Evolutionary conservation across 2,888 invertebrate species (phyloP), one percentile per base, ranked within the genome.

Genomic region (Apantesis nais): DNA sequence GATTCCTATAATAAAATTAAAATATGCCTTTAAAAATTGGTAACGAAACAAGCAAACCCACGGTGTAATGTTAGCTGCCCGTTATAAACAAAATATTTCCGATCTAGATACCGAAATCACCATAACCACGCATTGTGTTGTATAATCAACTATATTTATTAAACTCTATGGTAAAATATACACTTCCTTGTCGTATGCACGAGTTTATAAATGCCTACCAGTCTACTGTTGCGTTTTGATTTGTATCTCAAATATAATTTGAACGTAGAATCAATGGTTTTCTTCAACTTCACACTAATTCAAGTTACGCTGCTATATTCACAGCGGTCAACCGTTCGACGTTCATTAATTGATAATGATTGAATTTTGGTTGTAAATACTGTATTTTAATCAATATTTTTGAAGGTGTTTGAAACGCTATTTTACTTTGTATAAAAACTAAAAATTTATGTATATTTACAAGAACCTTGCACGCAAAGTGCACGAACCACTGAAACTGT

Each of bases 41-140:
- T 19, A 58, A 61, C 34, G n/a, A 25, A 16, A 12, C 58, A 71
- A 64, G 67, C 25, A 71, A 74, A 74, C 41, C 73, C 63, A 44
- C 14, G 52, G 0, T 12, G 12, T 16, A 68, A 22, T 19, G 14
- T 25, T 71, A 74, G 68, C 74, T 22, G 44, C 31, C 14, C 41
- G 41, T 44, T 60, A 70, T 29, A 44, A 62, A 67, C 68, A 67
- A 68, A 78, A 86, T 85, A 88, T 87, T 88, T 89, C 86, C 89
- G 91, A 91, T 90, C 89, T 84, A 90, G 88, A 88, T 89, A 89
- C 88, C 88, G 84, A 88, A 89, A 91, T 90, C 80, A 78, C 52
- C 68, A 78, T 76, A 72, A 55, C 63, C 67, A 60, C 62, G 61
- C 62, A 63, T 66, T 66, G 72, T 73, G 68, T 73, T 77, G 82